A percentile compares a stretch with the other conserved stretches of the same genome.
phyloP scores from a whole-genome alignment of 2,797 vertebrate genomes.

The Semotilus atromaculatus region DNA sequence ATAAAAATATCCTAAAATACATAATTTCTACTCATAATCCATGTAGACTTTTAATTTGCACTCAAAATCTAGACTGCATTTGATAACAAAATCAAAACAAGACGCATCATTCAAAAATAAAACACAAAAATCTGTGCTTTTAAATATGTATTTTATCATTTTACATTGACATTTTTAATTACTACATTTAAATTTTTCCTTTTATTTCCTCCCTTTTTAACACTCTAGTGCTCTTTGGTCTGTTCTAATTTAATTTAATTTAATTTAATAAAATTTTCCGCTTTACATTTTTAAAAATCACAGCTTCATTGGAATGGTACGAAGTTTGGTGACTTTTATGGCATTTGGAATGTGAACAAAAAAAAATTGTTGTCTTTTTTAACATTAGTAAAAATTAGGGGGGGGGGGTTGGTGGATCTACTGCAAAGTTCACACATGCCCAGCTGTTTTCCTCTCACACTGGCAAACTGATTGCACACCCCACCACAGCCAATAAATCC shows the following conservation, averaged over 20 bases:
- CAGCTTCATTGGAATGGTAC: no score
- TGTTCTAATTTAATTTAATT: no score
- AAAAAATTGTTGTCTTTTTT: no score
- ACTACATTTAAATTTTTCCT: no score
- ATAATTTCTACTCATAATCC: neutral
- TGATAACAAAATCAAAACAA: neutral
- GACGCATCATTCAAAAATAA: neutral
- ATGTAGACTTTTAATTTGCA: neutral
- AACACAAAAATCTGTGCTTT: neutral
- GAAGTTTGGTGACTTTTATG: no score
- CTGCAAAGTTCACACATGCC: conserved; percentile 44
- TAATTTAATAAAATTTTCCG: no score
- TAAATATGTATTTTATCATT: neutral
- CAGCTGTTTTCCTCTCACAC: conserved; percentile 54
- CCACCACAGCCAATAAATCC: conserved; percentile 55
- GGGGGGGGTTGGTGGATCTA: neutral
- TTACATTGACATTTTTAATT: neutral
- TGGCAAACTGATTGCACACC: conserved; percentile 35
- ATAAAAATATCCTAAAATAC: no score
- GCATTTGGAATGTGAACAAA: no score
- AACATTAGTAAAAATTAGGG: no score
- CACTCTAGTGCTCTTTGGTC: no score
- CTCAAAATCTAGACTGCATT: neutral
- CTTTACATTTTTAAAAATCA: no score
- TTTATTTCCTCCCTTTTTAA: no score